A percentile compares a stretch with the other conserved stretches of the same genome.
Conservation (phyloP, 2,113 vertebrate species). For the Cryptomyrus ogoouensis region DNA sequence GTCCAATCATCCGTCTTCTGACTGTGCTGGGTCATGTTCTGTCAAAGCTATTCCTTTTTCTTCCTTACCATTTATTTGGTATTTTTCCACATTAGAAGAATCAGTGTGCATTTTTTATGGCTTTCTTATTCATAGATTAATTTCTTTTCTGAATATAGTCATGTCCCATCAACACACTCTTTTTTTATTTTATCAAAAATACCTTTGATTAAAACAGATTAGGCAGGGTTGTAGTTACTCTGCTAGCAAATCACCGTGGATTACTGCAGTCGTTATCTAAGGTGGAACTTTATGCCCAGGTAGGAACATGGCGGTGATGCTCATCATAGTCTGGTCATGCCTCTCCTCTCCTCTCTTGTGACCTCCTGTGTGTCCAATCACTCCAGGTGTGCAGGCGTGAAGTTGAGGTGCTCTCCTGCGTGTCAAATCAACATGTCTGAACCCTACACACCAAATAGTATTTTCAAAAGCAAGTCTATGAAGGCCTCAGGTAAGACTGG, state of each 20-base stretch:
- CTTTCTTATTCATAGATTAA: not conserved
- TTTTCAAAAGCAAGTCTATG: not conserved
- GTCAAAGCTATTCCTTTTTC: not conserved
- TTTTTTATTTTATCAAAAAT: not conserved
- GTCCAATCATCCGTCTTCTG: not conserved
- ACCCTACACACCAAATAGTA: not conserved
- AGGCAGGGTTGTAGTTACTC: not conserved
- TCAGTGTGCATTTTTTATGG: not conserved
- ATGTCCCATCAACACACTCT: not conserved
- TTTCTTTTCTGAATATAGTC: not conserved
- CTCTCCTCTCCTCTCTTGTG: not conserved
- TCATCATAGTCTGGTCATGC: not conserved
- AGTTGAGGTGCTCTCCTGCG: not conserved
- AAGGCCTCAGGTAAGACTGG: not conserved
- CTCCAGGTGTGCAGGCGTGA: not conserved
- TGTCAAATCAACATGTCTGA: conserved; percentile 10
- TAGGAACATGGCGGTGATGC: not conserved
- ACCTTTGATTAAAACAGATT: not conserved
- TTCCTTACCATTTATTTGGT: not conserved
- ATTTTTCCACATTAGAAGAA: not conserved
- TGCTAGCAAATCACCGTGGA: not conserved
- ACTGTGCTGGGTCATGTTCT: not conserved
- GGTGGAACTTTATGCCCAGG: not conserved
- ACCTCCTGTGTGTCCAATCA: not conserved
- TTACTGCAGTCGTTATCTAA: not conserved